Base-by-base conservation (phyloP, 2,113 vertebrate species). In the Diadophis punctatus region DNA sequence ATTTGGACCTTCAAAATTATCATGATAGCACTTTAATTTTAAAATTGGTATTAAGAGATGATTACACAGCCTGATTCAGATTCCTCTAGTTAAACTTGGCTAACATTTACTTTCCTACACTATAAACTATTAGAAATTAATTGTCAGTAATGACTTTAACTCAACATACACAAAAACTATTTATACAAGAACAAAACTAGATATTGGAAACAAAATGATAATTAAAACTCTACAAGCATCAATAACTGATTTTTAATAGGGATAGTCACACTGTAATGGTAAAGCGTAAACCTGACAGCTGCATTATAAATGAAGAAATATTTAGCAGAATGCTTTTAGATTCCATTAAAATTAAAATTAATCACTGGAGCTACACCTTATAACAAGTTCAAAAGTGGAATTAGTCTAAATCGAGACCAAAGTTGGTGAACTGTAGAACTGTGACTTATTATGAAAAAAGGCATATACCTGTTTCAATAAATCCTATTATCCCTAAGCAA, bases 41-140 rank as follows among this genome's bases (percentile, higher is more conserved):
- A 95, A 95, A 97, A 95, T 96, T 93, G 74, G 93, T 94, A 97
- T 96, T 68, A 96, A 95, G 92, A 94, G 60, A 20, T 90, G 90
- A 92, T 95, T 91, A 95, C 92, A 95, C 25, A 55, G 30, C 55
- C 53, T 86, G 14, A 87, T 87, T 91, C 85, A 87, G 86, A 88
- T 43, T 92, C 12, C 18, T 30, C 12, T 25, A 27, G 18, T 60
- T 93, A 94, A 97, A 96, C 93, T 97, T 95, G 94, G 10, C 7
- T 68, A 88, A 96, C 96, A 91, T 91, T 94, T 68, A 39, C 43
- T 88, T 80, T 97, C 74, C n/a, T 91, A 39, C 3, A 43, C 8
- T 86, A 30, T 86, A 96, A 96, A 95, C 12, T 1, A 85, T 86
- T 91, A 95, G 68, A 96, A n/a, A 80, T 55, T 88, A 80, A 85